Evolutionary conservation across 1,140 invertebrate genomes (phyloP).

Genomic region (Tribolium castaneum): DNA sequence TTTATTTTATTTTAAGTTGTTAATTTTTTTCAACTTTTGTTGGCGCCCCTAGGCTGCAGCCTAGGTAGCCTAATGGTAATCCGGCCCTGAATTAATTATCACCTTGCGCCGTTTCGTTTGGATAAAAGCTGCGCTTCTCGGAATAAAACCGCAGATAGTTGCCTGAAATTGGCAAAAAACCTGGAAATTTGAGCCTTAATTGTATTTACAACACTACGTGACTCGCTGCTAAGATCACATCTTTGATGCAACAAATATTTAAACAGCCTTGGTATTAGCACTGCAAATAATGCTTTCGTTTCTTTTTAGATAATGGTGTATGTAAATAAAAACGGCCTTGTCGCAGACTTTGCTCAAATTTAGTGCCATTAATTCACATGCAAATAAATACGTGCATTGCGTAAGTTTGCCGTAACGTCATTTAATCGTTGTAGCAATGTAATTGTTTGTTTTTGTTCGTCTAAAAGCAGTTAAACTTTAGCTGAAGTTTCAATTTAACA

Average conservation of each 20-base stretch:
- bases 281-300: constrained; percentile 35
- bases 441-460: not conserved
- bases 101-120: not conserved
- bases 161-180: constrained; percentile 14
- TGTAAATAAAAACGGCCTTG: constrained; percentile 40
- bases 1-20: no score
- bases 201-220: constrained; percentile 43
- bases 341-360: constrained; percentile 37
- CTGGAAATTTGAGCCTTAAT: constrained; percentile 37
- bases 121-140: not conserved
- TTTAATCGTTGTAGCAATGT: constrained; percentile 1
- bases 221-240: constrained; percentile 37
- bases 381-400: constrained; percentile 15
- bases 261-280: constrained; percentile 39
- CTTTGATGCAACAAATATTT: constrained; percentile 43
- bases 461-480: constrained; percentile 4
- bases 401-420: not conserved
- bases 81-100: constrained; percentile 31
- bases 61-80: no score
- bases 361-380: not conserved
- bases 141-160: not conserved
- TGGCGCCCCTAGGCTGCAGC: no score
- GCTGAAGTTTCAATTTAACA: constrained; percentile 9
- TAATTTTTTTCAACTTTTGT: no score
- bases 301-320: constrained; percentile 27